phyloP scores from a whole-genome alignment of 2,113 vertebrate genomes.

The Pardalotus punctatus region DNA sequence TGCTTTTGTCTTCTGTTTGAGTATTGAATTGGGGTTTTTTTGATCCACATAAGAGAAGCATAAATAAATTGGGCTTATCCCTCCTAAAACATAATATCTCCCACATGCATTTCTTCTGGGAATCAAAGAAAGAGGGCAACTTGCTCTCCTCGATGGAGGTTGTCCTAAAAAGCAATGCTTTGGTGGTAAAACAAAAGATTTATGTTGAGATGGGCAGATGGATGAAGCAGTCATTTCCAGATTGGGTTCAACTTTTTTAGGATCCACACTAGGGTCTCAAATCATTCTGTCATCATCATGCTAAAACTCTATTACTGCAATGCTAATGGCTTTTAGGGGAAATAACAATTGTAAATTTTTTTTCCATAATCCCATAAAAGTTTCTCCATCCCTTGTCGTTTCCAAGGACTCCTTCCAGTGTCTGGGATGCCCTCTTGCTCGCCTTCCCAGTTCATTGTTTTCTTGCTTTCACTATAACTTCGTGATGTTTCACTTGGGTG shows the following conservation, averaged over 20 bases:
- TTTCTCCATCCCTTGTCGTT: neutral
- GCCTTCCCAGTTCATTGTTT: neutral
- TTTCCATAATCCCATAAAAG: neutral
- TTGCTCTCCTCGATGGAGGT: neutral
- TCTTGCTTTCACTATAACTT: neutral
- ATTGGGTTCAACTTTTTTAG: neutral
- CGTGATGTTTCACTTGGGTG: neutral
- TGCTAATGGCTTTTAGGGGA: neutral
- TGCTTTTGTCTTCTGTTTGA: conserved; percentile 5
- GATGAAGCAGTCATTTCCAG: neutral
- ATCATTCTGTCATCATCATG: conserved; percentile 7
- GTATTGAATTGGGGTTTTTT: neutral
- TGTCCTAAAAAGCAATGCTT: neutral
- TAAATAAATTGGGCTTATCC: conserved; percentile 1
- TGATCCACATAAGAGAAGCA: neutral
- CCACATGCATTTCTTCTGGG: neutral
- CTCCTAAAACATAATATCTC: neutral
- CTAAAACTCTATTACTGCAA: neutral
- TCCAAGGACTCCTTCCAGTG: neutral
- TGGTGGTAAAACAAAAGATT: neutral
- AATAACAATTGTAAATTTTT: neutral
- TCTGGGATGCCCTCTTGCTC: neutral
- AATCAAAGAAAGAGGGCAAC: neutral
- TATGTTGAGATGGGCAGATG: neutral
- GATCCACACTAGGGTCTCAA: neutral